Conservation (phyloP, 2,888 invertebrate genomes). For the Cheilosia grossa region DNA sequence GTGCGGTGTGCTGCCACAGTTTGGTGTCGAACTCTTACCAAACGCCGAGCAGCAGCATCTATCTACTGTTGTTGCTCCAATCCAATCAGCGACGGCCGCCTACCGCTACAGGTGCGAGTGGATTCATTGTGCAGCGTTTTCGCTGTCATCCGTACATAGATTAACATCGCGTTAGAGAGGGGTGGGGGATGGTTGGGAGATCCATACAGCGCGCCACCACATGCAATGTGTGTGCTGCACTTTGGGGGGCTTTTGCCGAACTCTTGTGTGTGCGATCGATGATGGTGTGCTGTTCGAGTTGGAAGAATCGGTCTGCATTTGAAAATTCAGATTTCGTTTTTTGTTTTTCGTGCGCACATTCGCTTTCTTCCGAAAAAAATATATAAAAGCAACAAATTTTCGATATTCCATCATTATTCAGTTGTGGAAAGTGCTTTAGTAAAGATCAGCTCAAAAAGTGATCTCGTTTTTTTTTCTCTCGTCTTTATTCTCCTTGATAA, state of each 20-base stretch:
- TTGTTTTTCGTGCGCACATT: constrained; percentile 64
- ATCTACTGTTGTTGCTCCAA: constrained; percentile 2
- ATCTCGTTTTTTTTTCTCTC: constrained; percentile 61
- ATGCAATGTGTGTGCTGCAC: constrained; percentile 18
- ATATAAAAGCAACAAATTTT: constrained; percentile 83
- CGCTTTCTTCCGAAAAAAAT: constrained; percentile 83
- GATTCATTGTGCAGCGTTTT: constrained; percentile 60
- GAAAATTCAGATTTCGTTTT: constrained; percentile 70
- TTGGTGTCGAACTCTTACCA: constrained; percentile 12
- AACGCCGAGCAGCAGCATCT: constrained; percentile 10
- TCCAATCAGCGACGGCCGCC: constrained; percentile 7
- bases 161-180: constrained; percentile 44
- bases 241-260: constrained; percentile 21
- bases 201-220: constrained; percentile 48
- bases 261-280: constrained; percentile 20
- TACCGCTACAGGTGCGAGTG: constrained; percentile 55
- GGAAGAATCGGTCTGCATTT: constrained; percentile 68
- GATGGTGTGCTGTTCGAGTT: constrained; percentile 19
- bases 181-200: constrained; percentile 12
- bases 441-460: constrained; percentile 78
- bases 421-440: constrained; percentile 83
- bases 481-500: constrained; percentile 19
- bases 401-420: constrained; percentile 83
- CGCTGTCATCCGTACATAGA: constrained; percentile 62
- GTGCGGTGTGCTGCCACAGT: neutral